Evolutionary conservation across 1,140 invertebrate genomes (phyloP).

Genomic region (Schlechtendalia chinensis): DNA sequence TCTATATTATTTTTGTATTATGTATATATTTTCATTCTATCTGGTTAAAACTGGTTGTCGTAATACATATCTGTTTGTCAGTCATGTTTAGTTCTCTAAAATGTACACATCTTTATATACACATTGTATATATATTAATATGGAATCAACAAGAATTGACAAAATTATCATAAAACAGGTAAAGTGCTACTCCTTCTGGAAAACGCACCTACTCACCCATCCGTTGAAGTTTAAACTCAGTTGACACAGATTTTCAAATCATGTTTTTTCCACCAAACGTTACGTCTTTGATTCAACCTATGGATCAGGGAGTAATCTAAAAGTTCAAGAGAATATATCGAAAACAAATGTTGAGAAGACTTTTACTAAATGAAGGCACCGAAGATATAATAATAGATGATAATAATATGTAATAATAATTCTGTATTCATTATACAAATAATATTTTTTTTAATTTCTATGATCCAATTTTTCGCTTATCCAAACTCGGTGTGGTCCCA

Average conservation of each 20-base stretch:
- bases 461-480: too few relatives aligned
- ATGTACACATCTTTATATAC: background rate
- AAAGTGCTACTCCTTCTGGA: background rate
- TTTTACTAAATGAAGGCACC: background rate
- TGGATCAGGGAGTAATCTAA: constrained; percentile 36
- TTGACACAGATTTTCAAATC: constrained; percentile 1
- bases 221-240: constrained; percentile 21
- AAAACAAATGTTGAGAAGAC: constrained; percentile 49
- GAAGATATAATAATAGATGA: too few relatives aligned
- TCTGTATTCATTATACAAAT: too few relatives aligned
- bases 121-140: too few relatives aligned
- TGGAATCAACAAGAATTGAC: constrained; percentile 9
- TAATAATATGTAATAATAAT: too few relatives aligned
- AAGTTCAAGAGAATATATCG: constrained; percentile 53
- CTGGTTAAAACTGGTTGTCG: too few relatives aligned
- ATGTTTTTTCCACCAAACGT: constrained; percentile 16
- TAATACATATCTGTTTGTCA: too few relatives aligned
- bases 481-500: too few relatives aligned
- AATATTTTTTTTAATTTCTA: too few relatives aligned
- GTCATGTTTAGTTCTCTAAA: too few relatives aligned
- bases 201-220: constrained; percentile 47
- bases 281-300: constrained; percentile 28
- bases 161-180: background rate
- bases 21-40: too few relatives aligned
- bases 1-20: too few relatives aligned